Evolutionary conservation across 2,888 invertebrate species (phyloP), one percentile per base, ranked within the genome.

Genomic region (Camponotus fellah): DNA sequence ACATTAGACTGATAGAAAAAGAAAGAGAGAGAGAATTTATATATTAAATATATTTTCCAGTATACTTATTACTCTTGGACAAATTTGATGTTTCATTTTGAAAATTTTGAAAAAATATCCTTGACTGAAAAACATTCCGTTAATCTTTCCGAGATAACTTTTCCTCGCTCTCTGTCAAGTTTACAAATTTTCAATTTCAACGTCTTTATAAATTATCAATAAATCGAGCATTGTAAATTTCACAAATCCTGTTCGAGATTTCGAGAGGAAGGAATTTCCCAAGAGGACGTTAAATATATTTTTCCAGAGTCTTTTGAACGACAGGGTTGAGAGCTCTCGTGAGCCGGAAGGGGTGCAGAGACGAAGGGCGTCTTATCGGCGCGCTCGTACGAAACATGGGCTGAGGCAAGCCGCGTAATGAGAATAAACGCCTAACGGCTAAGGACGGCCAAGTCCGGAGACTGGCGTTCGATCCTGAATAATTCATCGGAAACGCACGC

Each of bases 401-500:
- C 26, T 58, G 49, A 75, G 82, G 87, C 87, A 83, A 88, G 87
- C 85, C 82, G 86, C 91, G 91, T 92, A 92, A 93, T 92, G 92
- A 93, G 91, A 92, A 92, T 90, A 89, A 92, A 92, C 92, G 91
- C 89, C 86, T 90, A 91, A 92, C 91, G 88, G 89, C 90, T 91
- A 89, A 92, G 89, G 85, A 90, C 85, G 88, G 82, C 84, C 84
- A 84, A 53, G 82, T 83, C 87, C 89, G 85, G 85, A 89, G 91
- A 91, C 75, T 37, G 21, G 40, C 90, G 88, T 89, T 90, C 89
- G 91, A 93, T 92, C 91, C 85, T 94, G 94, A 94, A 93, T 93
- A 92, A 94, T 94, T 93, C 93, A 94, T 93, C 87, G 92, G 90
- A 86, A 92, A 93, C 88, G 90, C 91, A 93, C 92, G 92, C 93